phyloP scores from a whole-genome alignment of 2,888 invertebrate genomes.

The Archaeoteleia sp. region DNA sequence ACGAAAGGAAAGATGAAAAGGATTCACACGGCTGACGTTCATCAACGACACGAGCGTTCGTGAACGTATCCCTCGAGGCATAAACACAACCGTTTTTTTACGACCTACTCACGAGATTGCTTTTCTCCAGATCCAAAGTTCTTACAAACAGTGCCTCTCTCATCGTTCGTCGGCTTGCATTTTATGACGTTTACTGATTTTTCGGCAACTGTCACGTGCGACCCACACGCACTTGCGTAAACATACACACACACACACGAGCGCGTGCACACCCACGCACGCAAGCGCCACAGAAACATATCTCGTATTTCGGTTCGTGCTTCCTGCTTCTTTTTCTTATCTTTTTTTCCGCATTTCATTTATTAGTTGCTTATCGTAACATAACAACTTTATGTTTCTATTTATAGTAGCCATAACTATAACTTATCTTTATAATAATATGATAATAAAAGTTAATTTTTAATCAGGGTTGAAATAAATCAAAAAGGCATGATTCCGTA shows the following conservation, averaged over 20 bases:
- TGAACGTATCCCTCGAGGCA: constrained; percentile 6
- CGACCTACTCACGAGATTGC: constrained; percentile 13
- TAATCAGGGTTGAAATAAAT: too few species aligned
- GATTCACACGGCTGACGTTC: constrained; percentile 16
- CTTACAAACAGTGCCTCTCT: too few species aligned
- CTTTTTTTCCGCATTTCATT: background rate
- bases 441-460: too few species aligned
- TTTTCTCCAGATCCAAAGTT: constrained; percentile 8
- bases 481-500: too few species aligned
- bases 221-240: background rate
- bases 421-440: too few species aligned
- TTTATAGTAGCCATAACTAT: too few species aligned
- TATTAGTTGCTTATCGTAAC: too few species aligned
- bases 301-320: background rate
- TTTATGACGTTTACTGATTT: constrained; percentile 5
- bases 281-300: background rate
- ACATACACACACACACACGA: background rate
- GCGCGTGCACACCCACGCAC: background rate
- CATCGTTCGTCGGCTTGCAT: too few species aligned
- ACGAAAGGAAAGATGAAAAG: constrained; percentile 11
- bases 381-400: too few species aligned
- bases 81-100: constrained; percentile 9
- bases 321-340: constrained; percentile 1
- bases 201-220: background rate
- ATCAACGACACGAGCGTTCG: constrained; percentile 3